phyloP scores from a whole-genome alignment of 2,888 invertebrate species.

The Scaptomyza caliginosa region DNA sequence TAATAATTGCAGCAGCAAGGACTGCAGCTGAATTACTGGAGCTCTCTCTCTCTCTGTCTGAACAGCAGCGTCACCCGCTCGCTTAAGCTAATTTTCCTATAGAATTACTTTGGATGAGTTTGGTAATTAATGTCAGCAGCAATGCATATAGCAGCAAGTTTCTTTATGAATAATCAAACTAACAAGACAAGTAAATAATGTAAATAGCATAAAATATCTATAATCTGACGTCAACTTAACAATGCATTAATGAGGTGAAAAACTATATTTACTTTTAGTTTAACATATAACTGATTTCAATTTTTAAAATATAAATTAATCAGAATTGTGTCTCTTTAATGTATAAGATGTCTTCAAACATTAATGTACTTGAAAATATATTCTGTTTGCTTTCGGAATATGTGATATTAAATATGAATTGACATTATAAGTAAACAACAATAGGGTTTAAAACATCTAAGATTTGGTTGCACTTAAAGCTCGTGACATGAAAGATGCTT shows the following conservation, averaged over 20 bases:
- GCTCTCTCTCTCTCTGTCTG: conserved; percentile 1
- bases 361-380: too few species aligned
- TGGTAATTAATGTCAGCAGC: conserved; percentile 69
- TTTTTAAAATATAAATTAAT: too few species aligned
- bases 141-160: conserved; percentile 8
- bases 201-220: background rate
- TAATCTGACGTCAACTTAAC: background rate
- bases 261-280: background rate
- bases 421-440: background rate
- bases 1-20: conserved; percentile 70
- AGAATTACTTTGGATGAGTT: conserved; percentile 76
- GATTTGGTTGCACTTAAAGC: conserved; percentile 8
- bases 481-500: background rate
- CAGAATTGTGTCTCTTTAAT: too few species aligned
- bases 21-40: conserved; percentile 29
- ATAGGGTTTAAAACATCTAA: background rate
- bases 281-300: too few species aligned
- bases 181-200: background rate
- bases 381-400: background rate
- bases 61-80: conserved; percentile 28
- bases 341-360: too few species aligned
- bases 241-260: background rate
- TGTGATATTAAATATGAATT: background rate
- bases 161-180: conserved; percentile 9
- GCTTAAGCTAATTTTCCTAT: conserved; percentile 75